phyloP scores from a whole-genome alignment of 2,113 vertebrate genomes.

The Recurvirostra avosetta region DNA sequence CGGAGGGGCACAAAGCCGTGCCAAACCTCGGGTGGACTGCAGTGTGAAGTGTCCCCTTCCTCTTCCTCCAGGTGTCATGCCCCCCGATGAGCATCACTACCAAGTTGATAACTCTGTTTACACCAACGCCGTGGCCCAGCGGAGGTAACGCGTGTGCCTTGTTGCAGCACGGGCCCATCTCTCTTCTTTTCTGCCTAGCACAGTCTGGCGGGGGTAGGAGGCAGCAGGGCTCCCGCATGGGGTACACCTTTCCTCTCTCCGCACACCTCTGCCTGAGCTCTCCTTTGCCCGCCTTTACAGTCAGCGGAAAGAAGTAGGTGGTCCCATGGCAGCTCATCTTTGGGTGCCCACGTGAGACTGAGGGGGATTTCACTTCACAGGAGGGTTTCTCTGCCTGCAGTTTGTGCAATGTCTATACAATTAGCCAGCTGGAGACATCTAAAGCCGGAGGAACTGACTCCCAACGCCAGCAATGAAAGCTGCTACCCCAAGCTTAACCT shows the following conservation, averaged over 20 bases:
- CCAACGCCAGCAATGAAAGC: rapidly evolving
- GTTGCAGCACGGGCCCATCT: rapidly evolving
- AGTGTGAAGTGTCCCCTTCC: background rate
- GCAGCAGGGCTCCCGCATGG: rapidly evolving
- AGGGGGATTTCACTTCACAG: background rate
- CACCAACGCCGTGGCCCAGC: constrained; percentile 86
- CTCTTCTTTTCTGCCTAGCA: background rate
- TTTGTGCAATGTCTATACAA: rapidly evolving
- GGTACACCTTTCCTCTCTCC: background rate
- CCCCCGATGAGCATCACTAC: constrained; percentile 89
- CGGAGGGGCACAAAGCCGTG: rapidly evolving
- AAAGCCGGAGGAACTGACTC: rapidly evolving
- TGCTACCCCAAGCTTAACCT: rapidly evolving
- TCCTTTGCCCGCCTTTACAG: background rate
- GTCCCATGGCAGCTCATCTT: rapidly evolving
- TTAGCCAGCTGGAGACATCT: background rate
- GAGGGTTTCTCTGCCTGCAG: background rate
- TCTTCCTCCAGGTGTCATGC: constrained; percentile 86
- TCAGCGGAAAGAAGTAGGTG: background rate
- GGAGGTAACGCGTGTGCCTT: constrained; percentile 70
- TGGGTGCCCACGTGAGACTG: rapidly evolving
- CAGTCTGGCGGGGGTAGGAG: background rate
- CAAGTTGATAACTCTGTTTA: constrained; percentile 88
- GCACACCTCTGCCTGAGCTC: rapidly evolving
- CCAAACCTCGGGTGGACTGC: rapidly evolving